Evolutionary conservation across 2,888 invertebrate species (phyloP).

Genomic region (Epistrophella euchroma): DNA sequence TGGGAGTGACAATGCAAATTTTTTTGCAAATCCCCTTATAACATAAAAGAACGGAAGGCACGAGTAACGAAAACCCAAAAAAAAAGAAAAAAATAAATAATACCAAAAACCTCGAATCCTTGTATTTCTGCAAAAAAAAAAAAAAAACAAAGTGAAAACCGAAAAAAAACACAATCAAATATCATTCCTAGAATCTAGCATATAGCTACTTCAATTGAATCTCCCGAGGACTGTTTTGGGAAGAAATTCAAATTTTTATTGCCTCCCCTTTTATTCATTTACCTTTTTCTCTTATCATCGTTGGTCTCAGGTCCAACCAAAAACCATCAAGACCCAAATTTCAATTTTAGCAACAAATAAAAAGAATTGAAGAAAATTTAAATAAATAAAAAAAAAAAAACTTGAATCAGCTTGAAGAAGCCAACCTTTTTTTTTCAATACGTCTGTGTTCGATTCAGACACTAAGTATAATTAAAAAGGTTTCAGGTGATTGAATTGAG

Average conservation of each 20-base stretch:
- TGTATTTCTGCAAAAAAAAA: not conserved
- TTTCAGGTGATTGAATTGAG: conserved; percentile 16
- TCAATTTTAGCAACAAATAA: conserved; percentile 8
- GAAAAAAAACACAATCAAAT: not conserved
- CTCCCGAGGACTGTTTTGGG: conserved; percentile 17
- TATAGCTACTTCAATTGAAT: conserved; percentile 21
- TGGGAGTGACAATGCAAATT: conserved; percentile 57
- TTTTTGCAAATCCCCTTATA: conserved; percentile 14
- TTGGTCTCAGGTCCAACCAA: conserved; percentile 5
- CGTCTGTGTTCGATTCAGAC: not conserved
- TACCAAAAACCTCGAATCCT: not conserved
- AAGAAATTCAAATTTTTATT: conserved; percentile 55
- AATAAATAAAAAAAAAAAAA: not conserved
- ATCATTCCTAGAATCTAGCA: not conserved
- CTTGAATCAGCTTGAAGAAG: not conserved
- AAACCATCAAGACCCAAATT: conserved; percentile 6
- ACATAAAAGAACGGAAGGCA: conserved; percentile 24
- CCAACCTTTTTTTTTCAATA: not conserved
- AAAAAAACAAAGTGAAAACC: too few relatives aligned
- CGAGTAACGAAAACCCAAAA: not conserved
- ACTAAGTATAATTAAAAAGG: conserved; percentile 23
- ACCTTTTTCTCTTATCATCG: not conserved
- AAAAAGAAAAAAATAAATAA: not conserved
- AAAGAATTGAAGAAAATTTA: not conserved
- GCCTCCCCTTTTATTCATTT: not conserved